Evolutionary conservation across 2,888 invertebrate species (phyloP).

Genomic region (Drosophila paracracens): DNA sequence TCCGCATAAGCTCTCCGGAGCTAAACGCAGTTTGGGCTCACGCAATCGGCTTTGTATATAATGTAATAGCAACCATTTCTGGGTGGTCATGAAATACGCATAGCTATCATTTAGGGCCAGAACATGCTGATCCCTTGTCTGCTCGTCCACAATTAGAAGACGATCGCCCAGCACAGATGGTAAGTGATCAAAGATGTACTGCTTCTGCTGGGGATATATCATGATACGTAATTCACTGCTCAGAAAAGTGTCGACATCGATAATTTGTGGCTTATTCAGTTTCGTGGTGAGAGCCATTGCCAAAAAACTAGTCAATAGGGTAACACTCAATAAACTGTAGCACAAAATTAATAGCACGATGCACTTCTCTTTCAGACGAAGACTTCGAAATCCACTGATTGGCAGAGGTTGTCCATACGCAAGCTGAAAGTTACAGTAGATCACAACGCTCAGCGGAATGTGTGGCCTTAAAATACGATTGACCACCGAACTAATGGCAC

Average conservation of each 20-base stretch:
- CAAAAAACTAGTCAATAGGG: not conserved
- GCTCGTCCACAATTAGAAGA: slow-evolving; percentile 12
- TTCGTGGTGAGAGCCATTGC: not conserved
- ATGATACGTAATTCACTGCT: slow-evolving; percentile 27
- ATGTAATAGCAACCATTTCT: slow-evolving; percentile 12
- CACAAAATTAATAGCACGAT: not conserved
- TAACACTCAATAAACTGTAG: not conserved
- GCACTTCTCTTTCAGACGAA: slow-evolving; percentile 7
- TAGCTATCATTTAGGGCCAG: slow-evolving; percentile 25
- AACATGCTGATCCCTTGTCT: slow-evolving; percentile 5
- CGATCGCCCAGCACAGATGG: slow-evolving; percentile 19
- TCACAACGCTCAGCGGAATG: not conserved
- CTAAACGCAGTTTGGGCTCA: slow-evolving; percentile 24
- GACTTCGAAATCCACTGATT: not conserved
- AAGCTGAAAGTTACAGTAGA: not conserved
- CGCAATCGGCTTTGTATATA: slow-evolving; percentile 23
- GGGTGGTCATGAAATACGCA: slow-evolving; percentile 17
- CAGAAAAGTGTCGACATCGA: slow-evolving; percentile 23
- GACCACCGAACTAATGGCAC: not conserved
- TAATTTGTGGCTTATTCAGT: slow-evolving; percentile 4
- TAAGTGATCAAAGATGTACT: slow-evolving; percentile 7
- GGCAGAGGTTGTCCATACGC: not conserved
- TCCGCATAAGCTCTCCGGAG: slow-evolving; percentile 12
- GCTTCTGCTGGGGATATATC: not conserved
- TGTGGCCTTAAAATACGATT: slow-evolving; percentile 2